phyloP scores from a whole-genome alignment of 2,797 vertebrate species.

The Lagorchestes hirsutus region DNA sequence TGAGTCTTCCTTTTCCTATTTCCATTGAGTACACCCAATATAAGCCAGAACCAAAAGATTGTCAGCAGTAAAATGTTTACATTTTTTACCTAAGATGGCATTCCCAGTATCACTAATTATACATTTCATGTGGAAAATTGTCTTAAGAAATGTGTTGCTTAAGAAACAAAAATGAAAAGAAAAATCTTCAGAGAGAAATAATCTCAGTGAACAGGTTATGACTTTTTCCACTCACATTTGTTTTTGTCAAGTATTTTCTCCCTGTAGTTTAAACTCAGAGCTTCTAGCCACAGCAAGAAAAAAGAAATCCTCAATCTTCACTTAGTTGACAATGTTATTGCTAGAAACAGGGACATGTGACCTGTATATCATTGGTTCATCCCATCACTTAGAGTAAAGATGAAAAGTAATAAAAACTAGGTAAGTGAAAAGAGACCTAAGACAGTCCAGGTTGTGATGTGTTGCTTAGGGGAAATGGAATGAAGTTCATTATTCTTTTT shows the following conservation, averaged over 20 bases:
- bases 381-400: background rate
- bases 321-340: background rate
- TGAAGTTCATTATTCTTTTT: background rate
- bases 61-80: conserved; percentile 22
- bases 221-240: conserved; percentile 40
- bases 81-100: conserved; percentile 33
- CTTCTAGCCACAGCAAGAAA: background rate
- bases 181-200: background rate
- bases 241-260: conserved; percentile 13
- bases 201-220: background rate
- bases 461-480: background rate
- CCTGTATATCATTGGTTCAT: background rate
- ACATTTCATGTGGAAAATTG: conserved; percentile 20
- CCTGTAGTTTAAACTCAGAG: background rate
- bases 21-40: conserved; percentile 3
- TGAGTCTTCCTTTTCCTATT: background rate
- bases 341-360: conserved; percentile 21
- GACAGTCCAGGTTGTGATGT: background rate
- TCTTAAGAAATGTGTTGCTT: conserved; percentile 49
- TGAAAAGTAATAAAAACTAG: conserved; percentile 4
- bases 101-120: conserved; percentile 23
- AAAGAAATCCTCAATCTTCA: background rate
- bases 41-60: conserved; percentile 62
- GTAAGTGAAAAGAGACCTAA: background rate
- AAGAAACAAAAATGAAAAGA: conserved; percentile 18